Evolutionary conservation across 2,113 vertebrate species (phyloP), one percentile per base, ranked within the genome.

Genomic region (Alosa alosa): DNA sequence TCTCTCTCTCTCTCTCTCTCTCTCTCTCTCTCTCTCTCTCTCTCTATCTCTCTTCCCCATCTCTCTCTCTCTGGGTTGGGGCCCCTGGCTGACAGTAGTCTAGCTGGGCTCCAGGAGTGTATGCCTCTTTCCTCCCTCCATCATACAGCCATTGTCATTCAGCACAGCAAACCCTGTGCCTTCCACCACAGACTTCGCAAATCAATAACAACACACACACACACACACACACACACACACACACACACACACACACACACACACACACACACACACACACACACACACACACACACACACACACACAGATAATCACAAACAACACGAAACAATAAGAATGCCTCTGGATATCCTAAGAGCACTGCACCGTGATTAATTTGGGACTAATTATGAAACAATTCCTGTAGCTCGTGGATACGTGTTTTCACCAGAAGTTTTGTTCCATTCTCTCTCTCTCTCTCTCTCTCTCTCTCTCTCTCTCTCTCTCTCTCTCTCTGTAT

Each of bases 371-470:
- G 87, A 91, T 90, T 91, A 64, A 92, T 92, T 90, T 85, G 57
- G 20, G 72, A 86, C 84, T 89, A 89, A 93, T 89, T 92, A 88
- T 87, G 84, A 89, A 92, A 89, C 86, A 90, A 81, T 31, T 82
- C 44, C 68, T 45, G 39, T 57, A 78, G 45, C 81, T 90, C 81
- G 46, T 82, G 81, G 87, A 86, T 85, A 39, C 1, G n/a, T 20
- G 87, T 52, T 84, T 84, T 86, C 57, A 84, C 10, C 31, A 15
- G 31, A 78, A 36, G 36, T 78, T 78, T 41, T 17, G 68, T 17
- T n/a, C 20, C 18, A 60, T 17, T 60, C 55, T 60, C 55, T 60
- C 3, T 60, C 18, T 60, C 55, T 60, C 55, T 57, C 13, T 57
- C 55, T 60, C 55, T 60, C 55, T 60, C 55, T 20, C 55, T 22